These are phyloP conservation scores for Lanius ludovicianus DNA, from an alignment of 2,113 vertebrate genomes.

Conservation along the genomic window DNA sequence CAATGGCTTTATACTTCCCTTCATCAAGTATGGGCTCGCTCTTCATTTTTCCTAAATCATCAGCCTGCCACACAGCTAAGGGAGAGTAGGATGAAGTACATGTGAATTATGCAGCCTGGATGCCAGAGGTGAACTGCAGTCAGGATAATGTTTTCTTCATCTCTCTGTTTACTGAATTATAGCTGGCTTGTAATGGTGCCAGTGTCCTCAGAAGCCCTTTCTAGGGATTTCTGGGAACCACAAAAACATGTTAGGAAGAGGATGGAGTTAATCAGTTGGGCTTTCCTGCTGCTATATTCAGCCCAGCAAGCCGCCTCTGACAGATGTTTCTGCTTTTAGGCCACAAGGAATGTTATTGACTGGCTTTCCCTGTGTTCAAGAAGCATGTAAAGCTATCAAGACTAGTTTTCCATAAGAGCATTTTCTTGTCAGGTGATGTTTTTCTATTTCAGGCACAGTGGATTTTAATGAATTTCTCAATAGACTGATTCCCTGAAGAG, in stretches of 20 bases:
- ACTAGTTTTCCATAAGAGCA: neutral
- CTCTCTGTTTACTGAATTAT: conserved; percentile 43
- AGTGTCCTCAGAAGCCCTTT: conserved; percentile 58
- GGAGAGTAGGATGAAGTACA: neutral
- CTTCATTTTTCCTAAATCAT: neutral
- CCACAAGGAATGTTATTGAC: conserved; percentile 32
- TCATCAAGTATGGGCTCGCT: neutral
- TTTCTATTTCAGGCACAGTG: neutral
- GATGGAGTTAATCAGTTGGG: conserved; percentile 63
- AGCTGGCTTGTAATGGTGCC: conserved; percentile 25
- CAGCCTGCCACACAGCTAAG: neutral
- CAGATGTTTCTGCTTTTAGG: conserved; percentile 68
- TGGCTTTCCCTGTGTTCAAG: conserved; percentile 12
- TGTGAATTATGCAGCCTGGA: neutral
- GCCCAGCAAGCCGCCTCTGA: conserved; percentile 20
- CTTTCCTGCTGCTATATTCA: conserved; percentile 66
- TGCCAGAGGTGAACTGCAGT: conserved; percentile 3
- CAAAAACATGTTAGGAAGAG: conserved; percentile 49
- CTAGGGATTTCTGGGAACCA: conserved; percentile 54
- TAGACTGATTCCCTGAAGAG: neutral
- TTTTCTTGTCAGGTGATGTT: conserved; percentile 13
- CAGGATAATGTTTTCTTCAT: conserved; percentile 29
- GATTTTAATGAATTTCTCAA: conserved; percentile 13
- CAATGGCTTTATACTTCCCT: neutral
- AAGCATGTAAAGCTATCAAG: conserved; percentile 3